Evolutionary conservation across 2,797 vertebrate genomes (phyloP).

Genomic region (Mormyrops attenuatus): DNA sequence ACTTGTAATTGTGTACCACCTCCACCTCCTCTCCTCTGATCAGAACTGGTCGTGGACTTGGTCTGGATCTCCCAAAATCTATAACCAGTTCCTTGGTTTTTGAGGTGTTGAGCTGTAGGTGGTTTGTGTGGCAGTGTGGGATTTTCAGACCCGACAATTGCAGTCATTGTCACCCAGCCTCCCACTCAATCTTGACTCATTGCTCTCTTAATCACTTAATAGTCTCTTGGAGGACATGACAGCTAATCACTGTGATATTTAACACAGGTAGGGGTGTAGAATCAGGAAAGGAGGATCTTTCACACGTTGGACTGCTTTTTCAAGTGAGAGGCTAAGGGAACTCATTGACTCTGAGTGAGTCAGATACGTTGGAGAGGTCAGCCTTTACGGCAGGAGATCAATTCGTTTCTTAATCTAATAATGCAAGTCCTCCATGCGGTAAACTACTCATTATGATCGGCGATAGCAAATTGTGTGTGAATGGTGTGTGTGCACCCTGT

Average conservation of each 20-base stretch:
- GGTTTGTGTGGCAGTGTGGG: neutral
- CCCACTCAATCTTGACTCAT: conserved; percentile 8
- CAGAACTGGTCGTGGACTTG: too few species aligned
- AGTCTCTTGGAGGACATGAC: neutral
- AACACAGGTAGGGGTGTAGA: neutral
- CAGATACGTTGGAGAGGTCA: neutral
- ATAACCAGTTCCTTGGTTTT: too few species aligned
- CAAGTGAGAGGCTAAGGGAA: neutral
- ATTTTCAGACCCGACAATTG: neutral
- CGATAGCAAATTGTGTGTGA: neutral
- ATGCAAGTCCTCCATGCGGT: neutral
- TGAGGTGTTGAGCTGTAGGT: too few species aligned
- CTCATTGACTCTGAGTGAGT: neutral
- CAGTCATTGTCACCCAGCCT: neutral
- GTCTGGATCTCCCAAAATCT: too few species aligned
- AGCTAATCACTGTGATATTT: conserved; percentile 10
- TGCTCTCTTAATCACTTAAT: conserved; percentile 12
- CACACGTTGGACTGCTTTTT: neutral
- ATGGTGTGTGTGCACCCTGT: neutral
- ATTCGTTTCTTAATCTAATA: neutral
- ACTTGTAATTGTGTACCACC: too few species aligned
- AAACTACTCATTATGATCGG: neutral
- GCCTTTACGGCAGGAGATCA: neutral
- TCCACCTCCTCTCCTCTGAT: too few species aligned
- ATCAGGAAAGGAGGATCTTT: neutral